Base-by-base conservation (phyloP, 2,113 vertebrate species). In the Saguinus imperator region DNA sequence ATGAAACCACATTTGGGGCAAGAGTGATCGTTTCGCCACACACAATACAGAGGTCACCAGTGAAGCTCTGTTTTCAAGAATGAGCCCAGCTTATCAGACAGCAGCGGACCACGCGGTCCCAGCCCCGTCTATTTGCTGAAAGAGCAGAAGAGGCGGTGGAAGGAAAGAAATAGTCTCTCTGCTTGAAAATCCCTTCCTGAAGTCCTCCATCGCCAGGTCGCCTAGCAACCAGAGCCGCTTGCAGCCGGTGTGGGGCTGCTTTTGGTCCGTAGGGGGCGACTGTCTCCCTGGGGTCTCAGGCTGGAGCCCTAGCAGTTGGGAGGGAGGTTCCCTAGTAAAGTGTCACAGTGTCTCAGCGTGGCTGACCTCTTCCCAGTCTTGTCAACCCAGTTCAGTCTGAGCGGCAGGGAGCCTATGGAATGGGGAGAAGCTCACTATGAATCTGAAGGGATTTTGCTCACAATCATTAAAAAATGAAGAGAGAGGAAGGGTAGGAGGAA, bases 171-270 rank as follows among this genome's bases (percentile, higher is more conserved):
- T 29, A n/a, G 72, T 85, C 40, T 84, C 82, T 52, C 52, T 86
- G 72, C 79, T 82, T 37, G 14, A 29, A 88, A 94, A 94, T 91
- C 79, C 83, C 45, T 83, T 96, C 37, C 32, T 12, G 3, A 91
- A 84, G 48, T 96, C 70, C 57, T 92, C 18, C 9, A 50, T 89
- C 18, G 57, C 70, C 45, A 3, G 12, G 94, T 96, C 43, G 81
- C 91, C 79, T 94, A 95, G 96, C 94, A 98, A 96, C 94, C 86
- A 80, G 16, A 55, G 77, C 87, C 16, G 17, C 95, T 89, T 94
- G 82, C 43, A 70, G 73, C 64, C 64, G 72, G 9, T 11, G 21
- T 66, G 87, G 75, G 45, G 10, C 64, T 93, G 83, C 89, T 93
- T 96, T 97, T 18, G 0, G 43, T 52, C 97, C 45, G 70, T 87